These are phyloP conservation scores for Eriosoma lanigerum DNA, from an alignment of 1,140 invertebrate species.

Conservation along the genomic window DNA sequence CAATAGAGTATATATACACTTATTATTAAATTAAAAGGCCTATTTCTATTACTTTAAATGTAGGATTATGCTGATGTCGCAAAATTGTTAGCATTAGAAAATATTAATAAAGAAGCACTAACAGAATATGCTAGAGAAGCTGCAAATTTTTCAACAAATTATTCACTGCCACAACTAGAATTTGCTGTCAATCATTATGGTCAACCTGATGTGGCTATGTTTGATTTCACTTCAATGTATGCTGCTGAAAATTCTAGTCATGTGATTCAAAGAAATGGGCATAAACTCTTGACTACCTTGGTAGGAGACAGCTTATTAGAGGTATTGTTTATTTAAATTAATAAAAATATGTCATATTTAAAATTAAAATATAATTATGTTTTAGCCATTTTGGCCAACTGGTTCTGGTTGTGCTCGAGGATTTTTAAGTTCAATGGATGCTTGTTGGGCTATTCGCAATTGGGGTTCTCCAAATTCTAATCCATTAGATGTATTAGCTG, in stretches of 20 bases:
- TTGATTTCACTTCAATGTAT: constrained; percentile 99
- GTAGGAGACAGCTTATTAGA: constrained; percentile 96
- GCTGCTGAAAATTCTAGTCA: constrained; percentile 92
- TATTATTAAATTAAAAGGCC: too few species aligned
- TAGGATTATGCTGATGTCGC: constrained; percentile 90
- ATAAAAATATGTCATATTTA: not conserved
- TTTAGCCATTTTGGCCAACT: constrained; percentile 95
- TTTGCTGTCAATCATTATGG: constrained; percentile 98
- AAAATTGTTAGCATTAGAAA: constrained; percentile 79
- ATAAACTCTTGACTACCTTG: constrained; percentile 80
- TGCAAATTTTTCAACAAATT: constrained; percentile 92
- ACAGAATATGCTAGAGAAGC: constrained; percentile 93
- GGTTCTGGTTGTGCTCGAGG: constrained; percentile 96
- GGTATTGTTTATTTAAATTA: too few species aligned
- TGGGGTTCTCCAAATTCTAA: constrained; percentile 73
- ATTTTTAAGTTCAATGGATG: constrained; percentile 93
- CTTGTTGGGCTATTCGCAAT: constrained; percentile 89
- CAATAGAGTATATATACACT: too few species aligned
- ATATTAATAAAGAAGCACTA: constrained; percentile 86
- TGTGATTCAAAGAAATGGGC: constrained; percentile 75
- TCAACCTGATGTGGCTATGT: constrained; percentile 97
- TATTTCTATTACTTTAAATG: not conserved
- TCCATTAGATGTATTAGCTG: constrained; percentile 83
- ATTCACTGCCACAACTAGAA: constrained; percentile 84
- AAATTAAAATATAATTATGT: constrained; percentile 54